Evolutionary conservation across 2,797 vertebrate genomes (phyloP), one percentile per base, ranked within the genome.

Genomic region (Tympanoctomys barrerae): DNA sequence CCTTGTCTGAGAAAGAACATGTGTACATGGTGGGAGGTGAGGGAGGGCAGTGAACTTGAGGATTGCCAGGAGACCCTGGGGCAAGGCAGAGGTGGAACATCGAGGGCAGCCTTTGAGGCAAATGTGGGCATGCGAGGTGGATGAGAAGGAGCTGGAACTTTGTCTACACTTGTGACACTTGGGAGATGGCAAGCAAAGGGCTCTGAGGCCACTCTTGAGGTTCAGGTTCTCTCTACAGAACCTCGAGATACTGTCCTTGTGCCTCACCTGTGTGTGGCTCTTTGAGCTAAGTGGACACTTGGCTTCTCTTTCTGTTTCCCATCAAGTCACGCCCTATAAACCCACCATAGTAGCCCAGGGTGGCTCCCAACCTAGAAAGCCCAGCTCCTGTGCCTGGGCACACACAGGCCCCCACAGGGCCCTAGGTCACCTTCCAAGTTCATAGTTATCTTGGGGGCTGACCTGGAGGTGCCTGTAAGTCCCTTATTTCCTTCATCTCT

Each of bases 21-120:
- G 0, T 39, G 61, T 66, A 61, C 0, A 0, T 61, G 80, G 1
- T 13, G 26, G 19, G 4, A 7, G n/a, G 1, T 21, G 8, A n/a
- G 10, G 19, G 9, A 19, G 13, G 9, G 70, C 6, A 57, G 2
- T 77, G 89, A 59, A 61, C 21, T 11, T 75, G 92, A 94, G 85
- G 28, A 10, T 9, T 73, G 46, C 68, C 85, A n/a, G 68, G 54
- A 57, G 57, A 24, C 52, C 62, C 36, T 2, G 61, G 49, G 52
- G 36, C 52, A 57, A 28, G 93, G 61, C 12, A 94, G 80, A 87
- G 52, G 46, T 54, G 71, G 1, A 61, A 49, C 7, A 1, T 13
- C 24, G 36, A 81, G 6, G 24, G 2, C 24, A 61, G n/a, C 18
- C 24, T 84, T 49, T 66, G 36, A 42, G 12, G 13, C 61, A 0